Percentiles rank a stretch among this genome's conserved stretches.
Evolutionary conservation across 1,140 invertebrate genomes (phyloP).

Genomic region (Saxidomus purpurata): DNA sequence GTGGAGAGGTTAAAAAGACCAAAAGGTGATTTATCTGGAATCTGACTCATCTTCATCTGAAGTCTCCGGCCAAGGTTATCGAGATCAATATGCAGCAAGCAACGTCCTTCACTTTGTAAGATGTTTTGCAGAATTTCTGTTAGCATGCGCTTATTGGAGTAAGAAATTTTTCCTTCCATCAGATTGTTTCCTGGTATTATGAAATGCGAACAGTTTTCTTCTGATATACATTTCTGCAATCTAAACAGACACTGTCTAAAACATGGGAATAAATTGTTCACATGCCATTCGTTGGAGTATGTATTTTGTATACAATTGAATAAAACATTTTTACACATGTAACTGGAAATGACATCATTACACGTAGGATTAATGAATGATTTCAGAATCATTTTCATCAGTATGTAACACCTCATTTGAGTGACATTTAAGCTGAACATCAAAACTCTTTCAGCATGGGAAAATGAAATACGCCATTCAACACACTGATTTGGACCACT

Average conservation of each 20-base stretch:
- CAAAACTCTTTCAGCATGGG: neutral
- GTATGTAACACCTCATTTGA: neutral
- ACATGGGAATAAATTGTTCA: neutral
- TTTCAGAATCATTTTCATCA: conserved; percentile 18
- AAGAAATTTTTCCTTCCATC: neutral
- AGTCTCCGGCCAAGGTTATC: neutral
- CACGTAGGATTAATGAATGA: neutral
- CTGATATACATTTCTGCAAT: neutral
- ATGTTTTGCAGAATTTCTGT: neutral
- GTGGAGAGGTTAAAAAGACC: too few species aligned
- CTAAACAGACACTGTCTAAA: neutral
- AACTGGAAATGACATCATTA: conserved; percentile 8
- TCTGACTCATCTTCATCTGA: neutral
- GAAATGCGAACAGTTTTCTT: neutral
- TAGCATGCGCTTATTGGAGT: neutral
- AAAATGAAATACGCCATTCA: neutral
- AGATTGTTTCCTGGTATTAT: conserved; percentile 2
- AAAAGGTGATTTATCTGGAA: neutral
- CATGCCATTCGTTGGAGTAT: neutral
- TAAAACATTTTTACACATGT: conserved; percentile 10
- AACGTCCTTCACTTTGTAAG: neutral
- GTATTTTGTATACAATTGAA: neutral
- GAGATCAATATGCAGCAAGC: neutral
- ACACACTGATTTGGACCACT: neutral
- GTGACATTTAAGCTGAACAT: conserved; percentile 26